Evolutionary conservation across 1,140 invertebrate species (phyloP).

Genomic region (Trachymyrmex septentrionalis): DNA sequence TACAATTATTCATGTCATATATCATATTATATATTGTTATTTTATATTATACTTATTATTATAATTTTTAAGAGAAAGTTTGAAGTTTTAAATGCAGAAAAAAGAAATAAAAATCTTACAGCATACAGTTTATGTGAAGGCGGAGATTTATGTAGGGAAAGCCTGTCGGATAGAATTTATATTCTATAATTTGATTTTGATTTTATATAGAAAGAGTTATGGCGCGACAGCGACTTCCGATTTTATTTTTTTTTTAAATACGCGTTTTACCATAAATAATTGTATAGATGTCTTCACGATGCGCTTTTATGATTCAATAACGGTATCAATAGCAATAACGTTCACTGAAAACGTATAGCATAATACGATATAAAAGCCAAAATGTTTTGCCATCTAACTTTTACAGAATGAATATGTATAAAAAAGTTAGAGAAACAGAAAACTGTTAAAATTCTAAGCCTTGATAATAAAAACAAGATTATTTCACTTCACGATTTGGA

Average conservation of each 20-base stretch:
- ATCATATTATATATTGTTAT: no score
- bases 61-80: neutral
- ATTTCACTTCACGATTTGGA: neutral
- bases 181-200: neutral
- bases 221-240: neutral
- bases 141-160: neutral
- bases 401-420: neutral
- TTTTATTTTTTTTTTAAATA: neutral
- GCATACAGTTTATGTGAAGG: neutral
- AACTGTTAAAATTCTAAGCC: neutral
- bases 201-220: neutral
- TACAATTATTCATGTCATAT: no score
- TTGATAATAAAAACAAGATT: neutral
- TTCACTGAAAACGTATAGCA: neutral
- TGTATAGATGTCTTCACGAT: neutral
- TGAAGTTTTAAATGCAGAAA: neutral
- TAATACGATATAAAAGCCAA: neutral
- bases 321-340: neutral
- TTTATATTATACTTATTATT: neutral
- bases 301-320: neutral
- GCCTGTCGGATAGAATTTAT: neutral
- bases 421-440: neutral
- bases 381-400: neutral
- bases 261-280: neutral
- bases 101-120: neutral